Evolutionary conservation across 2,888 invertebrate species (phyloP).

Genomic region (Saturnia pavonia): DNA sequence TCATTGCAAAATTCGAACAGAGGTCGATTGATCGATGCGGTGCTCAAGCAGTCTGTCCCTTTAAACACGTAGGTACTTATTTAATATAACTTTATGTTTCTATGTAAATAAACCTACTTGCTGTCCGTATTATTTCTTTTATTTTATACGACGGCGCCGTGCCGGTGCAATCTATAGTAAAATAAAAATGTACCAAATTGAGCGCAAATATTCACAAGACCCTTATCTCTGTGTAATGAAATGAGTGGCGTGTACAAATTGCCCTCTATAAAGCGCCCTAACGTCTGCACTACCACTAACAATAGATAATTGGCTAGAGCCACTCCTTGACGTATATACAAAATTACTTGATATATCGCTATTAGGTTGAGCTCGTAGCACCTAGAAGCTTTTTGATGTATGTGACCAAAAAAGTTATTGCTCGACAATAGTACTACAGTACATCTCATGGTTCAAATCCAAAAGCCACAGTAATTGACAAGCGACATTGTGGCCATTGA

Average conservation of each 20-base stretch:
- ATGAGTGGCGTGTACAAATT: slow-evolving; percentile 70
- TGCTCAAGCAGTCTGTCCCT: too few species aligned
- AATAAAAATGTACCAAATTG: slow-evolving; percentile 48
- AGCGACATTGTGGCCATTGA: too few species aligned
- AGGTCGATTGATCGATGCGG: too few species aligned
- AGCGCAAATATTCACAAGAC: slow-evolving; percentile 61
- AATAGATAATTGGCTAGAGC: slow-evolving; percentile 53
- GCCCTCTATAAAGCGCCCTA: slow-evolving; percentile 40
- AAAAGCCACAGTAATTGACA: not conserved
- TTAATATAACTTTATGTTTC: too few species aligned
- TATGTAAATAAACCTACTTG: too few species aligned
- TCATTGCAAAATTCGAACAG: too few species aligned
- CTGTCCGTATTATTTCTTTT: too few species aligned
- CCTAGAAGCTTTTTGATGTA: slow-evolving; percentile 2
- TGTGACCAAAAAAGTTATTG: not conserved
- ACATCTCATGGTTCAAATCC: not conserved
- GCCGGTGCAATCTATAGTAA: slow-evolving; percentile 27
- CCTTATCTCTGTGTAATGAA: slow-evolving; percentile 73
- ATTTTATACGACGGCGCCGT: not conserved
- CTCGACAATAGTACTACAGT: not conserved
- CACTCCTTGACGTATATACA: slow-evolving; percentile 41
- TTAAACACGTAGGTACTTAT: too few species aligned
- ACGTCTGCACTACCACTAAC: slow-evolving; percentile 53
- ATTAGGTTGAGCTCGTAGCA: slow-evolving; percentile 21
- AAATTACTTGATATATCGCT: slow-evolving; percentile 41